Base-by-base conservation (phyloP, 2,113 vertebrate species). In the Myotis davidii region DNA sequence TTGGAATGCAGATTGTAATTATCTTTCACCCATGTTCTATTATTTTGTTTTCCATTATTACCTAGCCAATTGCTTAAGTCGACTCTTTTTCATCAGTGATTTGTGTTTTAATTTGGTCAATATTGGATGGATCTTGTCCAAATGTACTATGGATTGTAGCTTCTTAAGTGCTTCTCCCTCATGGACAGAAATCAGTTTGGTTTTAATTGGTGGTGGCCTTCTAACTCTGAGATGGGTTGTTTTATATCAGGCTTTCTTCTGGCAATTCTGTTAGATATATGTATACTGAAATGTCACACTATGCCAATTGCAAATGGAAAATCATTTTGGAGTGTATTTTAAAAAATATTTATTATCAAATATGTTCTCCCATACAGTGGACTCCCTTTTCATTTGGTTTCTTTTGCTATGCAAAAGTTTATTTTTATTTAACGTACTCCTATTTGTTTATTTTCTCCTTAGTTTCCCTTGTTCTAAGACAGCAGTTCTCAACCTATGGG, bases 31-130 rank as follows among this genome's bases (percentile, higher is more conserved):
- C 37, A 50, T 65, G 23, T 70, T 85, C 39, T 90, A 6, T 69
- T 81, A 54, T 74, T 92, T 86, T 79, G 34, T 83, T 94, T 82
- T 74, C 10, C 21, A 1, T 96, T 91, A 59, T 77, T 88, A 34
- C n/a, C 87, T 64, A 61, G 3, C 42, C n/a, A 86, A 0, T 91
- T 73, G 21, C 72, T 59, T 94, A 21, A 89, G 27, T 74, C 32
- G 73, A 18, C 65, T 67, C 20, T 85, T 87, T 87, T 56, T 86
- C 59, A 29, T 74, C 56, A 79, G 23, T 74, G 50, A 67, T 74
- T 92, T 92, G n/a, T 79, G 42, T 96, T 88, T 93, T 97, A 69
- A 91, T 61, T 91, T 70, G 82, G 34, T 95, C 37, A 42, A 21
- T 85, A 39, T 37, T 76, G 21, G 32, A 59, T 39, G 23, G 14